Evolutionary conservation across 1,140 invertebrate genomes (phyloP).

Genomic region (Aphaenogaster floridana): DNA sequence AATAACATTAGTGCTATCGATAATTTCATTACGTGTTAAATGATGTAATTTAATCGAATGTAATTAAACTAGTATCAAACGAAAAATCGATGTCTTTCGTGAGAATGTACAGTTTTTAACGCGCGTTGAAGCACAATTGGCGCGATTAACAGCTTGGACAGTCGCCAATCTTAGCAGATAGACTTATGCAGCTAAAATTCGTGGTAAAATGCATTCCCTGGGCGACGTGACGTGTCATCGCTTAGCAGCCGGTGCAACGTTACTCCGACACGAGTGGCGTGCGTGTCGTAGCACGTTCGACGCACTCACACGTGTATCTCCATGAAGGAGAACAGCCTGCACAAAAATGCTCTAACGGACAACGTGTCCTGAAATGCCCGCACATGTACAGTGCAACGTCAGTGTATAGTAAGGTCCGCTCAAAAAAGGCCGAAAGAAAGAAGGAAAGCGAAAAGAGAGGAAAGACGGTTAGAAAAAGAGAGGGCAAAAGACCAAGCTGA

Average conservation of each 20-base stretch:
- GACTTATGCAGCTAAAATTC: constrained; percentile 31
- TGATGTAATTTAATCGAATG: background rate
- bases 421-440: constrained; percentile 40
- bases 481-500: background rate
- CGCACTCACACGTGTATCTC: background rate
- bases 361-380: constrained; percentile 43
- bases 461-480: background rate
- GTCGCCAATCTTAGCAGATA: constrained; percentile 3
- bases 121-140: background rate
- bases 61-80: background rate
- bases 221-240: constrained; percentile 28
- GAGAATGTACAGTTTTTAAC: background rate
- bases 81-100: background rate
- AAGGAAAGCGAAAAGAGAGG: background rate
- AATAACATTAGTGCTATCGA: background rate
- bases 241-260: constrained; percentile 45
- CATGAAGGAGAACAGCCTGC: constrained; percentile 7
- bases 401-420: background rate
- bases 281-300: background rate
- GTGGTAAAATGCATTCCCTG: constrained; percentile 5
- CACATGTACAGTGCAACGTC: constrained; percentile 28
- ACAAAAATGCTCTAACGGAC: constrained; percentile 56
- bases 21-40: background rate
- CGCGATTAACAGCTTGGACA: constrained; percentile 26
- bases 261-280: background rate